A percentile compares a stretch with the other conserved stretches of the same genome.
Evolutionary conservation across 2,888 invertebrate genomes (phyloP).

Genomic region (Papilio gigon): DNA sequence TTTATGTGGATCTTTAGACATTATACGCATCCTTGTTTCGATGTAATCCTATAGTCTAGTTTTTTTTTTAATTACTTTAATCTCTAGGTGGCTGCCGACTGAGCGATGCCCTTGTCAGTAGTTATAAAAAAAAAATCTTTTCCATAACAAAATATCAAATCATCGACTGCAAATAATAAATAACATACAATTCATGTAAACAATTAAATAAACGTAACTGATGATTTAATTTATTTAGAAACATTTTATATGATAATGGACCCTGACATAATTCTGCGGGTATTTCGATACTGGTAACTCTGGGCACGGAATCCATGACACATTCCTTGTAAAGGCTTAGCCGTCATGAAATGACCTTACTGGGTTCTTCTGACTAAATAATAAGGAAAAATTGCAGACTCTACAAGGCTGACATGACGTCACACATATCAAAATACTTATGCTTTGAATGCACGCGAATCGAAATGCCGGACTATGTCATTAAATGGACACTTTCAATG

Average conservation of each 20-base stretch:
- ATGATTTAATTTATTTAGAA: constrained; percentile 27
- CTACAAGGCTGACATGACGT: constrained; percentile 17
- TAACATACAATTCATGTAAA: constrained; percentile 28
- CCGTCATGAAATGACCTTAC: constrained; percentile 50
- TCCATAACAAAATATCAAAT: too few species aligned
- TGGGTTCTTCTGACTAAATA: constrained; percentile 37
- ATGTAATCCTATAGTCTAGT: too few species aligned
- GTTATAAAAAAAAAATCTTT: too few species aligned
- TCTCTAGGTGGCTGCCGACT: too few species aligned
- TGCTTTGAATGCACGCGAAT: too few species aligned
- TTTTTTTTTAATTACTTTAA: too few species aligned
- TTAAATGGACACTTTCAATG: too few species aligned
- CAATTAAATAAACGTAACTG: background rate
- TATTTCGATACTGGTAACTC: constrained; percentile 37
- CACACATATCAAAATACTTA: background rate
- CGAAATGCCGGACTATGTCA: too few species aligned
- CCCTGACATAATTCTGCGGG: constrained; percentile 49
- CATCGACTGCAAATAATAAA: too few species aligned
- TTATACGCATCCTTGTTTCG: too few species aligned
- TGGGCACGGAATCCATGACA: constrained; percentile 45
- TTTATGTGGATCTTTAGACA: too few species aligned
- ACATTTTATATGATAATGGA: constrained; percentile 34
- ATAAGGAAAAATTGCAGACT: constrained; percentile 43
- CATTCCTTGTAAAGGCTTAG: constrained; percentile 49
- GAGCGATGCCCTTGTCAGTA: too few species aligned